Evolutionary conservation across 2,113 vertebrate species (phyloP), one percentile per base, ranked within the genome.

Genomic region (Cacatua alba): DNA sequence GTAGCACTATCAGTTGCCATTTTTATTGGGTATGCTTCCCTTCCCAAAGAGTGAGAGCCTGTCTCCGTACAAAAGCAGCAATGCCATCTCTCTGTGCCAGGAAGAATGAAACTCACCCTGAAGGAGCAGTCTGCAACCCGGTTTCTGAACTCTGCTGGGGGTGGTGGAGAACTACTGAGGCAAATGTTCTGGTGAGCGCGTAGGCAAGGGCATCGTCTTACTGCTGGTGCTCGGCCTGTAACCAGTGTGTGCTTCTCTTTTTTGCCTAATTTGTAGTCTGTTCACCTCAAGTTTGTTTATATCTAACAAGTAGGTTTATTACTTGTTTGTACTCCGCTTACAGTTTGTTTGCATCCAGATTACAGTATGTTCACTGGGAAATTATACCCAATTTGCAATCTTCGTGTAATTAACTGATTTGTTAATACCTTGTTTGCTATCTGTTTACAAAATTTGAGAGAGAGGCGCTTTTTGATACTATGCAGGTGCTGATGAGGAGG

Each of bases 121-220:
- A 71, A 92, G 65, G 17, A 87, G 51, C 51, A 59, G 39, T 37
- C 63, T 65, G 63, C 65, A 95, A 37, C 51, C n/a, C 41, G 28
- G 55, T 37, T 81, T 78, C 65, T 86, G 76, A 83, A 41, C 46
- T 68, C 77, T 83, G 31, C 41, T 62, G 28, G 14, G 37, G 43
- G 26, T 63, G 24, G 1, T 35, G 71, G 43, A 62, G 69, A 60
- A 51, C 37, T 81, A 60, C 71, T 84, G 60, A 84, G 60, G 33
- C 49, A 93, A 93, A 70, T 19, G 25, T 33, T 77, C 25, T 11
- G 31, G 41, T 0, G 0, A 70, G 39, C 0, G 2, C 0, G 1
- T 41, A 62, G 83, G 57, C 0, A 15, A 80, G 43, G 17, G 17
- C 46, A 74, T 71, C 1, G 0, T 68, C 24, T 71, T 51, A 21